Percentiles rank a stretch among this genome's conserved stretches.
Conservation (phyloP, 2,797 vertebrate genomes). For the Chelidonichthys spinosus region DNA sequence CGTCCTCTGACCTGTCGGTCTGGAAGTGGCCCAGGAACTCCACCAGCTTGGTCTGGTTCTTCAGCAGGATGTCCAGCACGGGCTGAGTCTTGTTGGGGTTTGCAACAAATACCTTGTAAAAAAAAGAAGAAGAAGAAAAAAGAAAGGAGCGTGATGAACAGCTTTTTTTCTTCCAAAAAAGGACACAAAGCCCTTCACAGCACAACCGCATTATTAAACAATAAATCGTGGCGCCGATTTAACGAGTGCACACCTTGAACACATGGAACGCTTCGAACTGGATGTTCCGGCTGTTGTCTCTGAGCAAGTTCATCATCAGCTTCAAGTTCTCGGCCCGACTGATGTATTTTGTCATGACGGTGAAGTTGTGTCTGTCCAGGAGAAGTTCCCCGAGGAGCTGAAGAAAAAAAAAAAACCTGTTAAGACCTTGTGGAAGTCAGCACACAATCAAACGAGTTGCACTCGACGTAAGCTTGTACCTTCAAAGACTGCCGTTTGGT, state of each 20-base stretch:
- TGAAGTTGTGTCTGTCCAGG: conserved; percentile 88
- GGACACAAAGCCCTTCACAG: background rate
- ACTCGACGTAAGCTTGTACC: conserved; percentile 62
- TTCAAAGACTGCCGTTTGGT: conserved; percentile 89
- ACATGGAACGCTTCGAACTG: conserved; percentile 90
- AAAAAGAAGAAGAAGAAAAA: background rate
- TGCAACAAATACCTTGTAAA: conserved; percentile 85
- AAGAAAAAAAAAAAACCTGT: background rate
- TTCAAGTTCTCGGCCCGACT: conserved; percentile 88
- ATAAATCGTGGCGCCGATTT: background rate
- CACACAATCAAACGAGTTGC: no score
- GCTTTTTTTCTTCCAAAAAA: no score
- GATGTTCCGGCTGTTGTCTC: conserved; percentile 89
- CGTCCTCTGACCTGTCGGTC: conserved; percentile 86
- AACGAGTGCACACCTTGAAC: conserved; percentile 81
- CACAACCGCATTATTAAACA: background rate
- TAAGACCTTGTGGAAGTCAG: background rate
- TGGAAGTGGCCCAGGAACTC: conserved; percentile 88
- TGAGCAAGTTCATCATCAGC: conserved; percentile 89
- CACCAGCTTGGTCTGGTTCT: conserved; percentile 88
- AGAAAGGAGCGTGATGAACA: background rate
- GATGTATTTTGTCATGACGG: conserved; percentile 89
- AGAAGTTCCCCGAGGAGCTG: conserved; percentile 88
- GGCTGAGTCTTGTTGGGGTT: conserved; percentile 89
- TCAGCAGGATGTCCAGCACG: conserved; percentile 88